Evolutionary conservation across 2,113 vertebrate genomes (phyloP).

Genomic region (Anarrhichthys ocellatus): DNA sequence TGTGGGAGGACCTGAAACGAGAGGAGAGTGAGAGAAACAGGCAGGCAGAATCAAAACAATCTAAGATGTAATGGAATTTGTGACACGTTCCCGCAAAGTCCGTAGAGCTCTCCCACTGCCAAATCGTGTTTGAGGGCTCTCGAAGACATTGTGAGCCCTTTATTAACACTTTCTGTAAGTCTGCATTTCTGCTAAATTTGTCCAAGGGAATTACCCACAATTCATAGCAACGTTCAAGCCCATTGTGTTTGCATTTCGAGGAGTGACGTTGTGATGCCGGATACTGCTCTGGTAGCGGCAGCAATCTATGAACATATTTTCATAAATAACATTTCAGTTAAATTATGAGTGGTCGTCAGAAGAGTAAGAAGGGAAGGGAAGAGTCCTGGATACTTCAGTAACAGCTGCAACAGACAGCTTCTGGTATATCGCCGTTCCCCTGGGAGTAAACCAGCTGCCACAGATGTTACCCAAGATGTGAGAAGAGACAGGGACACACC

Average conservation of each 20-base stretch:
- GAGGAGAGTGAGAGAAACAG: too few relatives aligned
- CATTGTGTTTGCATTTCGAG: too few relatives aligned
- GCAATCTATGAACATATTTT: too few relatives aligned
- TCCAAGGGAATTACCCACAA: too few relatives aligned
- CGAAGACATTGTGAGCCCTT: neutral
- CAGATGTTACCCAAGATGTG: constrained; percentile 26
- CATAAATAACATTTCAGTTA: neutral
- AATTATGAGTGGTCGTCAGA: neutral
- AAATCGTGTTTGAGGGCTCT: neutral
- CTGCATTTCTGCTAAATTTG: too few relatives aligned
- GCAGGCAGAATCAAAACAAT: too few relatives aligned
- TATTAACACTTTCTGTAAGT: neutral
- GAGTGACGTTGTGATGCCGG: too few relatives aligned
- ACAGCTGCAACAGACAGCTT: constrained; percentile 26
- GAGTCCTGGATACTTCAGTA: neutral
- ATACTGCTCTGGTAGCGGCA: too few relatives aligned
- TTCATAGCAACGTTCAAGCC: too few relatives aligned
- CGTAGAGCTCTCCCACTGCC: neutral
- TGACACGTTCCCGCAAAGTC: neutral
- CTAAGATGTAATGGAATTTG: too few relatives aligned
- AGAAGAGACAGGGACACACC: neutral
- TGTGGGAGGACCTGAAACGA: too few relatives aligned
- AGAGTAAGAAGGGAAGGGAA: neutral
- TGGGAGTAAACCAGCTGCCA: constrained; percentile 32
- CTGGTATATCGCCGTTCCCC: constrained; percentile 8